Evolutionary conservation across 2,113 vertebrate genomes (phyloP), one percentile per base, ranked within the genome.

Genomic region (Heterotilapia buettikoferi): DNA sequence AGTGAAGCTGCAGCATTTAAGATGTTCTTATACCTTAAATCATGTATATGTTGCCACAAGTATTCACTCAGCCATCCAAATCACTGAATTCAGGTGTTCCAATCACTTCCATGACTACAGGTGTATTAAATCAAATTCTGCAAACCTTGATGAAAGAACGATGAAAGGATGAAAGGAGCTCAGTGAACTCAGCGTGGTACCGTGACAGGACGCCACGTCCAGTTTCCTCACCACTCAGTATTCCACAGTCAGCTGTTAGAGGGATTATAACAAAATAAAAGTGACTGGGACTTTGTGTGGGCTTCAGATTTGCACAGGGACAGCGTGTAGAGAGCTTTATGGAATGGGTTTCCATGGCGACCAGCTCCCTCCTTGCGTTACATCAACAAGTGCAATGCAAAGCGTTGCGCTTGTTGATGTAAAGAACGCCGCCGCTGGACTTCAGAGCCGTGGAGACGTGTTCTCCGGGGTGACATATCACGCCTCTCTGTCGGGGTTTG

Each of bases 21-120:
- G 16, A 36, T 63, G 31, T 66, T 66, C 6, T 12, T 12, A 7
- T 11, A n/a, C 0, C 31, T n/a, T 0, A 12, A 36, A 36, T 59
- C 56, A 16, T 57, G 24, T 19, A 10, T 31, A 61, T 31, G 57
- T 31, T 9, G 57, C 57, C 5, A 2, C 16, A 61, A 0, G 29
- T 33, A 19, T 61, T 33, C 59, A 19, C 26, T 61, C 0, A 59
- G 1, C 57, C 50, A n/a, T n/a, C 8, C 14, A 31, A 59, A 1
- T 31, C 56, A 18, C 14, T 61, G 14, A 31, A 61, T 6, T 2
- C 57, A 33, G 57, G 29, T 18, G 3, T 33, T 6, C 0, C 16
- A 31, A 61, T 61, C 57, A 61, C 29, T 6, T 4, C 57, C 57
- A 33, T 1, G 29, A 61, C 3, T 29, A 0, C 29, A 19, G 29